These are phyloP conservation scores for Mycalesis mineus DNA, from an alignment of 2,888 invertebrate species.

Conservation along the genomic window DNA sequence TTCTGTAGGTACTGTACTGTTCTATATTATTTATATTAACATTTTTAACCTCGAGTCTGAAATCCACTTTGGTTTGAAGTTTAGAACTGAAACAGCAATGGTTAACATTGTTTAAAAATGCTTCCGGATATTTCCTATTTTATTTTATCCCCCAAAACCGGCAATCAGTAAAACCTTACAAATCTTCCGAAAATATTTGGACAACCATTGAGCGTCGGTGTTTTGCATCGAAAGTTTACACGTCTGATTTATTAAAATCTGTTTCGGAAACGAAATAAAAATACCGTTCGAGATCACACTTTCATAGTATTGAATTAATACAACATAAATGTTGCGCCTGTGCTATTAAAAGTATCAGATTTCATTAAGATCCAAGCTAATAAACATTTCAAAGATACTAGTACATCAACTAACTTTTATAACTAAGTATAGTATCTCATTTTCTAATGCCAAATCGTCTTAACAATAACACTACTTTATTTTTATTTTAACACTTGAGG, in stretches of 20 bases:
- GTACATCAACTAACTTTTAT: no score
- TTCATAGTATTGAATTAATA: slow-evolving; percentile 5
- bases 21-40: no score
- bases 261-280: slow-evolving; percentile 1
- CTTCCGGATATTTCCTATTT: background rate
- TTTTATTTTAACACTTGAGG: no score
- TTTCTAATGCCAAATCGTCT: no score
- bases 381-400: no score
- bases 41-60: no score
- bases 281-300: background rate
- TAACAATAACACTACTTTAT: no score
- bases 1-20: no score
- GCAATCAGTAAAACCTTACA: slow-evolving; percentile 11
- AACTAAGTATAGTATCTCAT: no score
- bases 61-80: no score
- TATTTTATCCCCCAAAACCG: slow-evolving; percentile 1
- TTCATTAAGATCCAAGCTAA: no score
- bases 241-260: slow-evolving; percentile 9
- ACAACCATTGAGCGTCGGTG: slow-evolving; percentile 3
- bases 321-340: slow-evolving; percentile 1
- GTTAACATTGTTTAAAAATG: background rate
- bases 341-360: no score
- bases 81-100: background rate
- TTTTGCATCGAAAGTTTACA: slow-evolving; percentile 6
- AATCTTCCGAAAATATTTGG: slow-evolving; percentile 12